These are phyloP conservation scores for Tethya wilhelma DNA, from an alignment of 37 sponge, comb jelly and placozoan genomes.

Conservation along the genomic window DNA sequence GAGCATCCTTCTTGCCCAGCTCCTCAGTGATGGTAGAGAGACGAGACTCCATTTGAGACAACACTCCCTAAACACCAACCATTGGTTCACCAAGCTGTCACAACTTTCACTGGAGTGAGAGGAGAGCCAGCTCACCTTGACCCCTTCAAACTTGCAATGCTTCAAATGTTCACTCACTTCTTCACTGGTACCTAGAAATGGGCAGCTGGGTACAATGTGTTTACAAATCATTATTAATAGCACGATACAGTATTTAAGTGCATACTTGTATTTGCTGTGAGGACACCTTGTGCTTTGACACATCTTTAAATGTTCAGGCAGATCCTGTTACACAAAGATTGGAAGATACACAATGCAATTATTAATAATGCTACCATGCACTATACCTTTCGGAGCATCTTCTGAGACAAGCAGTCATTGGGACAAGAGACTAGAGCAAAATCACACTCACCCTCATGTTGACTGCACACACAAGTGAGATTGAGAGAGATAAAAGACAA, in stretches of 20 bases:
- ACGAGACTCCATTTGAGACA: conserved; percentile 45
- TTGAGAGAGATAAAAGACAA: too few species aligned
- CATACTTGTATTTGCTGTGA: conserved; percentile 68
- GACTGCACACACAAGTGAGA: conserved; percentile 53
- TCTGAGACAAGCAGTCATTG: conserved; percentile 61
- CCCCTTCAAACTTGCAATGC: conserved; percentile 68
- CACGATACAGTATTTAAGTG: neutral
- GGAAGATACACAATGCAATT: neutral
- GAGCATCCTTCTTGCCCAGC: conserved; percentile 40
- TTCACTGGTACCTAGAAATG: conserved; percentile 55
- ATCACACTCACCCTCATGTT: conserved; percentile 76
- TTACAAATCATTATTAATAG: neutral
- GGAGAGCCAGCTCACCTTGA: conserved; percentile 76
- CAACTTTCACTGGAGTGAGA: neutral
- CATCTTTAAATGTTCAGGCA: conserved; percentile 31
- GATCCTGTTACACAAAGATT: conserved; percentile 23
- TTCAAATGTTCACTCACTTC: conserved; percentile 55
- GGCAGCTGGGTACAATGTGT: conserved; percentile 52
- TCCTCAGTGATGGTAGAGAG: conserved; percentile 16
- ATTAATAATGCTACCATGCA: neutral
- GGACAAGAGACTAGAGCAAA: conserved; percentile 77
- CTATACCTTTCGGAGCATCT: conserved; percentile 61
- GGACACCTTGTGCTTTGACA: conserved; percentile 62
- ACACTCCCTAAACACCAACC: conserved; percentile 24
- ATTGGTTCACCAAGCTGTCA: neutral